Evolutionary conservation across 2,888 invertebrate species (phyloP).

Genomic region (Ophion slaviceki): DNA sequence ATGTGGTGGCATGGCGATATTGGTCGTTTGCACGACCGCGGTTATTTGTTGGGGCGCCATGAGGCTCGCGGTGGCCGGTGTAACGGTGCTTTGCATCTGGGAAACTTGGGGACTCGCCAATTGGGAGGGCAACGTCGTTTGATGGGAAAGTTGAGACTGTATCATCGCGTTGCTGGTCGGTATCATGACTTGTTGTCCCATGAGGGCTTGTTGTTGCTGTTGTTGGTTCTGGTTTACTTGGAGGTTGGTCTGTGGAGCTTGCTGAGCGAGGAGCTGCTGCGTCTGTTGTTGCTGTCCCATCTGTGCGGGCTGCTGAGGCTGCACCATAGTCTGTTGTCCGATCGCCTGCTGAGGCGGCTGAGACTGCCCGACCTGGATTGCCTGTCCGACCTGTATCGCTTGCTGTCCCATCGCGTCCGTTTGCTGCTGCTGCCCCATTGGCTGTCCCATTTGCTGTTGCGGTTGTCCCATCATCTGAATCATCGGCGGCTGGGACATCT

Average conservation of each 20-base stretch:
- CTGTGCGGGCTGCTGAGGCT: conserved; percentile 68
- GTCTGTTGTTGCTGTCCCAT: conserved; percentile 54
- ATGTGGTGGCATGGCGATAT: conserved; percentile 72
- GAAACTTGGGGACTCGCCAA: conserved; percentile 67
- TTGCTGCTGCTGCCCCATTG: background rate
- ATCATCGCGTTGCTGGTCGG: conserved; percentile 73
- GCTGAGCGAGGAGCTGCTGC: conserved; percentile 72
- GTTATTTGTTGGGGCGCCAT: conserved; percentile 73
- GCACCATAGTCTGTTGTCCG: conserved; percentile 59
- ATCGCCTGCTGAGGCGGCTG: conserved; percentile 26
- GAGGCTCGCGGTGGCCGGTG: conserved; percentile 67
- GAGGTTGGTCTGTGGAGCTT: conserved; percentile 62
- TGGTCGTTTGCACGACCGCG: conserved; percentile 73
- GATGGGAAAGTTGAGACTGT: conserved; percentile 76
- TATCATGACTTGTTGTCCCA: conserved; percentile 72
- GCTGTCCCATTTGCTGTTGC: conserved; percentile 26
- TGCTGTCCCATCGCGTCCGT: conserved; percentile 24
- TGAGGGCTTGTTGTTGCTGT: conserved; percentile 67
- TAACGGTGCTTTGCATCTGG: conserved; percentile 70
- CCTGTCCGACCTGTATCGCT: conserved; percentile 43
- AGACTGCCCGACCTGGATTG: conserved; percentile 55
- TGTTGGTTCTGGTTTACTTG: conserved; percentile 71
- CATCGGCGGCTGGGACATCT: conserved; percentile 50
- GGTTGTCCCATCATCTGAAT: conserved; percentile 69
- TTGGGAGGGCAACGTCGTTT: conserved; percentile 73